These are phyloP conservation scores for Sigmodon hispidus DNA, from an alignment of 2,113 vertebrate species.

Conservation along the genomic window DNA sequence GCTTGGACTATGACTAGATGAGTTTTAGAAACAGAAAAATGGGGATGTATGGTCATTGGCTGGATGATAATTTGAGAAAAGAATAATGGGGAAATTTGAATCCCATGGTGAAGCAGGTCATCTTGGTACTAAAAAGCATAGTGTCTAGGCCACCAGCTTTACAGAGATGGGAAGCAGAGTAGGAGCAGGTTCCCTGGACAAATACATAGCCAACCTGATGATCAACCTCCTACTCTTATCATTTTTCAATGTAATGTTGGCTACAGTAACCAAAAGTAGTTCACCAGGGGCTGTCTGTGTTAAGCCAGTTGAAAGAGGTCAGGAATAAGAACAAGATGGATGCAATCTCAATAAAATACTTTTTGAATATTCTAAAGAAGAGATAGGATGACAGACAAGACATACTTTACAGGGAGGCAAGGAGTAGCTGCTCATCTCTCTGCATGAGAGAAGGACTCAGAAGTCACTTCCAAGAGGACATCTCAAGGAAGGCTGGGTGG, in stretches of 20 bases:
- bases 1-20: background rate
- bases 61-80: background rate
- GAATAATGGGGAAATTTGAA: background rate
- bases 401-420: background rate
- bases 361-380: background rate
- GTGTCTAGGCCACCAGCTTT: background rate
- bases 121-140: background rate
- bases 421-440: background rate
- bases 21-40: background rate
- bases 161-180: background rate
- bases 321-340: background rate
- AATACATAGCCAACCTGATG: background rate
- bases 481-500: background rate
- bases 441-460: no score
- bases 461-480: background rate
- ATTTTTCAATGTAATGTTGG: background rate
- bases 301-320: no score
- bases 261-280: no score
- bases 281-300: background rate
- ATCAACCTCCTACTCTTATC: background rate
- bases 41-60: accelerated
- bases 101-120: no score
- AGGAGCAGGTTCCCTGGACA: background rate
- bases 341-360: background rate
- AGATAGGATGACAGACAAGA: background rate